A percentile compares a stretch with the other conserved stretches of the same genome.
phyloP scores from a whole-genome alignment of 2,888 invertebrate species.

The Pycnomerus fuliginosus region DNA sequence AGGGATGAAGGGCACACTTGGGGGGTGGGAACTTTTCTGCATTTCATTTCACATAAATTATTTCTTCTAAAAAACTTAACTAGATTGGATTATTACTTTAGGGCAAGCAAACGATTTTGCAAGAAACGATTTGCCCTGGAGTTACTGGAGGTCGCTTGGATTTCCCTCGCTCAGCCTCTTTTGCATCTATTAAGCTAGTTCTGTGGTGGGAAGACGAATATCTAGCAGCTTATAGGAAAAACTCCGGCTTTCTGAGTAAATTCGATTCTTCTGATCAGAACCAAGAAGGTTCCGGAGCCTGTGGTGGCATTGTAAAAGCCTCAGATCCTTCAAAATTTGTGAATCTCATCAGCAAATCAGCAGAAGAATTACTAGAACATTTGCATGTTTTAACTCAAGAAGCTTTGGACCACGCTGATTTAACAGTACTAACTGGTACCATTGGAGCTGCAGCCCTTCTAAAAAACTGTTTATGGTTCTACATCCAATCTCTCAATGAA shows the following conservation, averaged over 20 bases:
- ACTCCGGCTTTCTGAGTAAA: conserved; percentile 56
- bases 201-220: conserved; percentile 88
- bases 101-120: conserved; percentile 59
- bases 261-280: conserved; percentile 47
- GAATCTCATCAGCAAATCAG: conserved; percentile 67
- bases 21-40: too few relatives aligned
- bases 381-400: conserved; percentile 79
- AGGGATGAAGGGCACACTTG: too few relatives aligned
- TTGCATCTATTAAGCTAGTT: conserved; percentile 80
- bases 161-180: conserved; percentile 80
- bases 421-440: conserved; percentile 77
- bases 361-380: conserved; percentile 74
- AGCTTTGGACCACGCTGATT: conserved; percentile 80
- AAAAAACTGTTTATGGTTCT: conserved; percentile 77
- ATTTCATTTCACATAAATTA: too few relatives aligned
- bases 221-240: conserved; percentile 70
- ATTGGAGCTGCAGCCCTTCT: conserved; percentile 78
- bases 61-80: too few relatives aligned
- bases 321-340: conserved; percentile 79
- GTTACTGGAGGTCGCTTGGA: conserved; percentile 81
- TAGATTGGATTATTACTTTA: too few relatives aligned
- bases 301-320: conserved; percentile 66
- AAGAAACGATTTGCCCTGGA: conserved; percentile 74
- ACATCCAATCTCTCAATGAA: conserved; percentile 60
- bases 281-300: conserved; percentile 48